phyloP scores from a whole-genome alignment of 2,888 invertebrate species.

The Volucella inanis region DNA sequence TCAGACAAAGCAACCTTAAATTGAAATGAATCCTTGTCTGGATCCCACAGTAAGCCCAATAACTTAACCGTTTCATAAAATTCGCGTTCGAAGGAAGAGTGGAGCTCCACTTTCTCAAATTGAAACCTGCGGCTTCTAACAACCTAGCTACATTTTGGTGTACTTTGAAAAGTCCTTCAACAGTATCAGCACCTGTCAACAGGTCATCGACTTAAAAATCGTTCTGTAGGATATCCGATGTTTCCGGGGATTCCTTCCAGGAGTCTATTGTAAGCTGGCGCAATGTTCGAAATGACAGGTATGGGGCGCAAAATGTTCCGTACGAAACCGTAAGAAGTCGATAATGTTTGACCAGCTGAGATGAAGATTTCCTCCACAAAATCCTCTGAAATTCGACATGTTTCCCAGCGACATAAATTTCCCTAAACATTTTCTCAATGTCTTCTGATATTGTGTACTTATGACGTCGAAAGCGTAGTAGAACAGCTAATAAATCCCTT shows the following conservation, averaged over 20 bases:
- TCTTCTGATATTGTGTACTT: no score
- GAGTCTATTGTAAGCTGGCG: no score
- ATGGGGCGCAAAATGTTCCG: not conserved
- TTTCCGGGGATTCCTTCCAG: no score
- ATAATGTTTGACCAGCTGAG: no score
- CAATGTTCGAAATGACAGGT: not conserved
- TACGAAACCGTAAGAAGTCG: no score
- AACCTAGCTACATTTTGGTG: not conserved
- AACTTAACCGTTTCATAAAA: not conserved
- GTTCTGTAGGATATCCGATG: not conserved
- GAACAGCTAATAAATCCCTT: no score
- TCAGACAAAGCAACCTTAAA: not conserved
- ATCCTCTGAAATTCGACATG: no score
- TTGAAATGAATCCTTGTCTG: not conserved
- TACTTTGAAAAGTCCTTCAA: not conserved
- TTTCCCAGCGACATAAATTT: no score
- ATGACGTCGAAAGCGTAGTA: no score
- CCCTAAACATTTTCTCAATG: no score
- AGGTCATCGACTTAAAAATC: slow-evolving; percentile 2
- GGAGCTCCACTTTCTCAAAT: slow-evolving; percentile 8
- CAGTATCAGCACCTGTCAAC: not conserved
- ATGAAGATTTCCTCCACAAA: no score
- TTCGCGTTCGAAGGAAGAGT: not conserved
- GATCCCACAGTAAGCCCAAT: not conserved
- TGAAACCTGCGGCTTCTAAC: not conserved